These are phyloP conservation scores for Elaphurus davidianus DNA, from an alignment of 2,113 vertebrate species.

Conservation along the genomic window DNA sequence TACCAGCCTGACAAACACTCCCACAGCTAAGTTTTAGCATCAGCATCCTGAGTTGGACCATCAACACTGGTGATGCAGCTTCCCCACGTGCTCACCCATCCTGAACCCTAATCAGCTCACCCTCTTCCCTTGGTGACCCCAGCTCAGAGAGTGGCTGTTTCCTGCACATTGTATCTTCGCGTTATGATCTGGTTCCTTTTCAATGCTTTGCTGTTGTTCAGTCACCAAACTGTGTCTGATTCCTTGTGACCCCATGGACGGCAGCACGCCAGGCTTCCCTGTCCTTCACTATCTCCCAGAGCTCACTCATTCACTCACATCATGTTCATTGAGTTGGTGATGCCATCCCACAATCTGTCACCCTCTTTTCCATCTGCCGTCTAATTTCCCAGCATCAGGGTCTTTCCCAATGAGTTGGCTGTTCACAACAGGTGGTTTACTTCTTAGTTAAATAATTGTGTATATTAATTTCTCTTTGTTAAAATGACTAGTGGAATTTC, in stretches of 20 bases:
- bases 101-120: background rate
- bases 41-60: fast-evolving
- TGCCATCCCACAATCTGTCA: background rate
- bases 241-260: background rate
- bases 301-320: background rate
- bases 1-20: background rate
- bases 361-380: background rate
- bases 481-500: background rate
- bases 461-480: background rate
- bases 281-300: background rate
- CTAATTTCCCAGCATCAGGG: background rate
- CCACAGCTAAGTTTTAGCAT: no score
- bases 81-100: fast-evolving
- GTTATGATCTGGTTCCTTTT: background rate
- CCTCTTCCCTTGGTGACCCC: background rate
- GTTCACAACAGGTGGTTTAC: background rate
- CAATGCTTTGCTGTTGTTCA: background rate
- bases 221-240: background rate
- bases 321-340: background rate
- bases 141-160: no score
- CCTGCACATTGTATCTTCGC: fast-evolving
- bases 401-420: background rate
- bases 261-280: background rate
- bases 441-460: background rate
- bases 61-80: fast-evolving